Evolutionary conservation across 35 echinoderm and acorn worm genomes (phyloP).

Genomic region (Holothuria glaberrima): DNA sequence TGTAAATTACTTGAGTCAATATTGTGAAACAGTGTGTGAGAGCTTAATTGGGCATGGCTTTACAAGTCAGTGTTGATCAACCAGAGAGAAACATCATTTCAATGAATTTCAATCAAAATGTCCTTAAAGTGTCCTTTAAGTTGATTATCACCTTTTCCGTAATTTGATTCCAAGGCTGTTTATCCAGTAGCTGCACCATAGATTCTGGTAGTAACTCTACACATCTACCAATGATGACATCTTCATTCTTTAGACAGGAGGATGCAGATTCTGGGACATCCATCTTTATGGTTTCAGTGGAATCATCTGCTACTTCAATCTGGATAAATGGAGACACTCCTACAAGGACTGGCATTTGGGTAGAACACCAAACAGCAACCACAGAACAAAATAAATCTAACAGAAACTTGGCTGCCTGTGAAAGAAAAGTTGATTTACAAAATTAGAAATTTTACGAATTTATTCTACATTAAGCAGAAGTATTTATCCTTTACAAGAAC

Average conservation of each 20-base stretch:
- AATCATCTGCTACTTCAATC: neutral
- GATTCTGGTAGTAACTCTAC: conserved; percentile 7
- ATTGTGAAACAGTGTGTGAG: too few relatives aligned
- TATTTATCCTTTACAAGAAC: too few relatives aligned
- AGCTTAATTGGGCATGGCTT: too few relatives aligned
- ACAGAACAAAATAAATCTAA: conserved; percentile 31
- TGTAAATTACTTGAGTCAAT: too few relatives aligned
- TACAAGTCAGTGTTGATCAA: too few relatives aligned
- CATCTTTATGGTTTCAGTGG: neutral
- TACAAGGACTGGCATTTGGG: conserved; percentile 5
- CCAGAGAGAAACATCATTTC: too few relatives aligned
- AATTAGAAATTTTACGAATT: too few relatives aligned
- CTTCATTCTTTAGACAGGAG: conserved; percentile 3
- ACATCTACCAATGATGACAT: conserved; percentile 19
- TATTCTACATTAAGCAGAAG: too few relatives aligned
- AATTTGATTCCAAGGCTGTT: conserved; percentile 44
- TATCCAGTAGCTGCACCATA: neutral
- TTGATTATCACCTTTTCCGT: conserved; percentile 18
- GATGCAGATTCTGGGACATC: neutral
- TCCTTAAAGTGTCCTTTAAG: too few relatives aligned
- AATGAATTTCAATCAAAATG: too few relatives aligned
- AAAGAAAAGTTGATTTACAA: neutral
- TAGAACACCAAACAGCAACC: conserved; percentile 31
- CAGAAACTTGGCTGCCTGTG: conserved; percentile 47
- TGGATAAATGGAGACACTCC: neutral